Evolutionary conservation across 1,140 invertebrate species (phyloP).

Genomic region (Pygmarrhopalites habei): DNA sequence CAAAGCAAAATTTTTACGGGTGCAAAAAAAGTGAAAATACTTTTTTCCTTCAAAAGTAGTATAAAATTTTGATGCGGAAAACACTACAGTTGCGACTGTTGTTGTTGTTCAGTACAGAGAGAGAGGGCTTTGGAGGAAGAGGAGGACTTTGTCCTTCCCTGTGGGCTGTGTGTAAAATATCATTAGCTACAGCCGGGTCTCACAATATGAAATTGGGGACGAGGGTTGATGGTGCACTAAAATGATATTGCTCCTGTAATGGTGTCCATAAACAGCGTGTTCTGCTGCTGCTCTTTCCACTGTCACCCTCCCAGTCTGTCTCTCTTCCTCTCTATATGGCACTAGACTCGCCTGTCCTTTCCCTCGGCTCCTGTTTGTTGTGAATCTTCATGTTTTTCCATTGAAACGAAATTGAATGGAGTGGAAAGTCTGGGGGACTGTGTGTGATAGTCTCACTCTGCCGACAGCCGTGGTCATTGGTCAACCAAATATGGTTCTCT

Average conservation of each 20-base stretch:
- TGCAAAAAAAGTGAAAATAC: too few relatives aligned
- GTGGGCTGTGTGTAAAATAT: conserved; percentile 1
- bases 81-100: too few relatives aligned
- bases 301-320: not conserved
- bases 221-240: conserved; percentile 23
- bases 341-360: not conserved
- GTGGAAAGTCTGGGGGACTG: not conserved
- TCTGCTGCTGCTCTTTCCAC: not conserved
- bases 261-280: conserved; percentile 24
- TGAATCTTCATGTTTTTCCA: conserved; percentile 1
- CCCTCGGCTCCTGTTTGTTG: not conserved
- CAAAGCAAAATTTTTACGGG: too few relatives aligned
- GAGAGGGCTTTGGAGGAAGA: too few relatives aligned
- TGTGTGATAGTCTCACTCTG: too few relatives aligned
- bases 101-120: too few relatives aligned
- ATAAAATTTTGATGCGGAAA: too few relatives aligned
- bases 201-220: conserved; percentile 14
- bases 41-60: too few relatives aligned
- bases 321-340: not conserved
- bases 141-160: too few relatives aligned
- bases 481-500: not conserved
- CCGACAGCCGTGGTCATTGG: not conserved
- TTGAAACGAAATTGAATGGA: conserved; percentile 12
- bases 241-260: conserved; percentile 26
- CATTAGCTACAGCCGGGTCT: conserved; percentile 7